phyloP scores from a whole-genome alignment of 1,140 invertebrate species.

The Panagrolaimus sp. region DNA sequence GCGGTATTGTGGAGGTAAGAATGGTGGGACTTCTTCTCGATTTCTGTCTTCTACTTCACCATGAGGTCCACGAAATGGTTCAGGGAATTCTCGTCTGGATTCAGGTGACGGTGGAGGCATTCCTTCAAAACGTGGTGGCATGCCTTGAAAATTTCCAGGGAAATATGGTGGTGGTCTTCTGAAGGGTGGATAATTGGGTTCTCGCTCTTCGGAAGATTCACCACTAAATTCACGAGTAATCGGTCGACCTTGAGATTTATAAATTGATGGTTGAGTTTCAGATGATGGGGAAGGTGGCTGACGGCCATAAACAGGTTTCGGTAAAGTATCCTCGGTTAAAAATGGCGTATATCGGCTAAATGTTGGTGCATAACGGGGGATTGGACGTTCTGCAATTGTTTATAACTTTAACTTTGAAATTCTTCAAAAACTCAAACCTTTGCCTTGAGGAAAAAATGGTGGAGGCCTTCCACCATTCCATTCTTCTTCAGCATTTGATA shows the following conservation, averaged over 20 bases:
- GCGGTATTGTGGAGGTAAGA: not conserved
- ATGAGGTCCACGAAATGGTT: not conserved
- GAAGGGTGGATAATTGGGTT: no score
- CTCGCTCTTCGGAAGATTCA: no score
- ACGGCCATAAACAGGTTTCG: not conserved
- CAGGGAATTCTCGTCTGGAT: not conserved
- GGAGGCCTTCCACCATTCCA: not conserved
- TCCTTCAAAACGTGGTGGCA: no score
- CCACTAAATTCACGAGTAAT: no score
- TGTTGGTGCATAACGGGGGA: constrained; percentile 9
- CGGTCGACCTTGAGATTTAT: no score
- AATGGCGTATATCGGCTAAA: constrained; percentile 1
- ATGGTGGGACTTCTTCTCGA: not conserved
- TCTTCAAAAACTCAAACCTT: not conserved
- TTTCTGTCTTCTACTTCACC: constrained; percentile 2
- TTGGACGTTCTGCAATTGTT: not conserved
- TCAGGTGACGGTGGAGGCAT: no score
- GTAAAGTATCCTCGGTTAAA: not conserved
- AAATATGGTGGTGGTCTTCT: no score
- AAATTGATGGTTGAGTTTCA: no score
- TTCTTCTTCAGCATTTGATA: not conserved
- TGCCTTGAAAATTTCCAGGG: no score
- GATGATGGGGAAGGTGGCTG: no score
- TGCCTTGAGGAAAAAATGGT: constrained; percentile 3
- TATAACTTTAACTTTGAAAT: no score